phyloP scores from a whole-genome alignment of 1,140 invertebrate genomes.

The Leptinotarsa texana region DNA sequence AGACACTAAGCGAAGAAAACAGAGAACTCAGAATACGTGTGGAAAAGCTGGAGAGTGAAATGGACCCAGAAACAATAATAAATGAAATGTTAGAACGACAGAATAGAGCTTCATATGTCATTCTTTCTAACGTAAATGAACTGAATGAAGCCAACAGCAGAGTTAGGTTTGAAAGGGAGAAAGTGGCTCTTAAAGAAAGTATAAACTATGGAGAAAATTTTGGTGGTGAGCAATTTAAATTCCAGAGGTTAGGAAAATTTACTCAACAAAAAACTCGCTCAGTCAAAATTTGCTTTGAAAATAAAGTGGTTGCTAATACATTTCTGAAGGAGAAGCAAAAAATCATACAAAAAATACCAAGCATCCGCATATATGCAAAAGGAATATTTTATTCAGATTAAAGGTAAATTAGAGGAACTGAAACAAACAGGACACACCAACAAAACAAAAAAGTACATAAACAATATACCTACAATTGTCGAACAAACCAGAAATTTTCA shows the following conservation, averaged over 20 bases:
- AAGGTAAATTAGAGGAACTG: too few species aligned
- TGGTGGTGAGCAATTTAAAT: background rate
- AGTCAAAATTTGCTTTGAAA: background rate
- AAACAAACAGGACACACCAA: too few species aligned
- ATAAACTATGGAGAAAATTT: background rate
- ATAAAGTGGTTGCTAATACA: background rate
- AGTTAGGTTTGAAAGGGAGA: background rate
- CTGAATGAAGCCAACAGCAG: background rate
- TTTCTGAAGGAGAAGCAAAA: too few species aligned
- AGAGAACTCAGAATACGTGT: constrained; percentile 1
- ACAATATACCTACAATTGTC: too few species aligned
- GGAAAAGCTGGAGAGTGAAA: background rate
- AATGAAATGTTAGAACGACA: constrained; percentile 4
- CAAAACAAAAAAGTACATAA: too few species aligned
- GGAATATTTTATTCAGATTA: too few species aligned
- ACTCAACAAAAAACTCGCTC: background rate
- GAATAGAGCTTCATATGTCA: constrained; percentile 1
- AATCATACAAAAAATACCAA: too few species aligned
- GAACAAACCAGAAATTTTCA: too few species aligned
- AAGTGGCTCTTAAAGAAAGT: background rate
- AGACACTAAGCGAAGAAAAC: background rate
- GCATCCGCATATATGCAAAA: too few species aligned
- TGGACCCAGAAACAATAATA: constrained; percentile 9
- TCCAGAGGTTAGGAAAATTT: constrained; percentile 15
- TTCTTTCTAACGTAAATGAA: constrained; percentile 1